These are phyloP conservation scores for Poicephalus gulielmi DNA, from an alignment of 2,113 vertebrate genomes.

Conservation along the genomic window DNA sequence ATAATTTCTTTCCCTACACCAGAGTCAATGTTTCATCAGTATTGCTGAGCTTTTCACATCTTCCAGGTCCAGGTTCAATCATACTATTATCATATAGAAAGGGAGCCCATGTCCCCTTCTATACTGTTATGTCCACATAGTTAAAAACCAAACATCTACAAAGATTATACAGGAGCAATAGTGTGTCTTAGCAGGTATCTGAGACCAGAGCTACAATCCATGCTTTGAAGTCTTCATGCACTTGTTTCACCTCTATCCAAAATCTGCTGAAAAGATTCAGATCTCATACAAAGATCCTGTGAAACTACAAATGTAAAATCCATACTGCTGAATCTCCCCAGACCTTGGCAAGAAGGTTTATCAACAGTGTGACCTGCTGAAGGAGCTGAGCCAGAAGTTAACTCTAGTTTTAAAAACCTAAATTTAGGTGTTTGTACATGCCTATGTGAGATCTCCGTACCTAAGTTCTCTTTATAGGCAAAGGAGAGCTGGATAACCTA, in stretches of 20 bases:
- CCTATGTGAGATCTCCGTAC: background rate
- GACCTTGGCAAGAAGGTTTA: background rate
- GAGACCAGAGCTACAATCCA: background rate
- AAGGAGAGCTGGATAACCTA: background rate
- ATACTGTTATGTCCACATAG: background rate
- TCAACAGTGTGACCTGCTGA: background rate
- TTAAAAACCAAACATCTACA: background rate
- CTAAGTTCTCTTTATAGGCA: background rate
- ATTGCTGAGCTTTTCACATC: background rate
- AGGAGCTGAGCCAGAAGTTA: background rate
- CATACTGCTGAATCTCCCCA: background rate
- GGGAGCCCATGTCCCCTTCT: background rate
- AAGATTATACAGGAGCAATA: background rate
- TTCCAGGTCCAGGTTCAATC: background rate
- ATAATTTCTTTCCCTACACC: background rate
- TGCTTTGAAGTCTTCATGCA: background rate
- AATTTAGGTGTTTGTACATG: background rate
- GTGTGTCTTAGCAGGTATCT: background rate
- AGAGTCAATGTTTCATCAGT: background rate
- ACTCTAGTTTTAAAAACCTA: background rate
- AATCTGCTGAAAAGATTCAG: background rate
- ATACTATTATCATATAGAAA: background rate
- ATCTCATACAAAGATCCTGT: background rate
- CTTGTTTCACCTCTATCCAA: background rate
- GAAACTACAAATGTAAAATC: background rate